Evolutionary conservation across 2,113 vertebrate species (phyloP), one percentile per base, ranked within the genome.

Genomic region (Poicephalus gulielmi): DNA sequence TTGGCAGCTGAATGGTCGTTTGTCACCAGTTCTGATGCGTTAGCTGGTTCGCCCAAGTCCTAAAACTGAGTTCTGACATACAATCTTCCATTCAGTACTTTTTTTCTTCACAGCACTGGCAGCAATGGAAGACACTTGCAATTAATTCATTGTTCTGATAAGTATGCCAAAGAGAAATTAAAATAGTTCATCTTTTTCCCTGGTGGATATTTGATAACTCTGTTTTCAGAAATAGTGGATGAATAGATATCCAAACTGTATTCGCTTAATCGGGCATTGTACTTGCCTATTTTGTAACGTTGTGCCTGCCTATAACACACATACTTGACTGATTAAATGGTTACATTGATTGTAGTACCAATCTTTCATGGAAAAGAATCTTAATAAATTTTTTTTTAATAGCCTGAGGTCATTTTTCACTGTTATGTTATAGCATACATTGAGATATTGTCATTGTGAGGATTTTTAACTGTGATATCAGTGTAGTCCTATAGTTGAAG

Each of bases 91-190:
- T 78, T 86, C 57, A 55, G 55, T 80, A 60, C 47, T 37, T 73
- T 83, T 70, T 80, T 69, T n/a, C 49, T 90, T 94, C 74, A 79
- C 83, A 82, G 69, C 77, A 89, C 70, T 89, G 92, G 91, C 91
- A 92, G 94, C 96, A 96, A 91, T 86, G 94, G 94, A 77, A 87
- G 77, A 92, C 46, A 94, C 91, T 46, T 95, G 74, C 73, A 69
- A 94, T 82, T 52, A 88, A 92, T 74, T 84, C 62, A 50, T 66
- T 92, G 92, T 96, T 67, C 81, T 92, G 86, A 95, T 89, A 79
- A 95, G 86, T 97, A 97, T 95, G 96, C 96, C 96, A 97, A 96
- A 97, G 96, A 97, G 80, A 97, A 96, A 94, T 43, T 84, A 74
- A 86, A 85, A 84, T 53, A 67, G 83, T 91, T 95, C n/a, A 52